These are phyloP conservation scores for Erebia palarica DNA, from an alignment of 2,888 invertebrate species.

Conservation along the genomic window DNA sequence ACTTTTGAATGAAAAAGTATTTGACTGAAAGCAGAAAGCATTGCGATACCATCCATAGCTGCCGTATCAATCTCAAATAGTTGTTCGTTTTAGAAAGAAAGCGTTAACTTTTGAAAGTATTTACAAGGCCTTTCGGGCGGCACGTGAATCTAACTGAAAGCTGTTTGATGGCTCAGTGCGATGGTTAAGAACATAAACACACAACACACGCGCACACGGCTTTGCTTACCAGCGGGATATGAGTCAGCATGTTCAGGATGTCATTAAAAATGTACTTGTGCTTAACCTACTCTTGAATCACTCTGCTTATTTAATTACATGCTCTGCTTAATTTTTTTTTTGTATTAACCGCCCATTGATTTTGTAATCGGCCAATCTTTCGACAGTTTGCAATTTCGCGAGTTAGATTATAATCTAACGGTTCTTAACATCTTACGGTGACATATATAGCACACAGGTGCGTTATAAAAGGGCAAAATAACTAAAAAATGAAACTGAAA, in stretches of 20 bases:
- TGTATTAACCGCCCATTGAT: no score
- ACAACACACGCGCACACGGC: conserved; percentile 70
- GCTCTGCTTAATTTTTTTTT: no score
- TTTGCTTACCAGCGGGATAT: conserved; percentile 69
- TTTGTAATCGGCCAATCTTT: no score
- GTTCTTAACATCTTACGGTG: no score
- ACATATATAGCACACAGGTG: background rate
- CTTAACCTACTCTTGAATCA: no score
- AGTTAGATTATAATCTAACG: no score
- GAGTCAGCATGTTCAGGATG: background rate
- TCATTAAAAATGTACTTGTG: no score
- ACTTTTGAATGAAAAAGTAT: background rate
- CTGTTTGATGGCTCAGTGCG: conserved; percentile 51
- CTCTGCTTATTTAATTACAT: no score
- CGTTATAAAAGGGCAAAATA: background rate
- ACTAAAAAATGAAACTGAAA: background rate
- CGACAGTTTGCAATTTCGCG: no score
- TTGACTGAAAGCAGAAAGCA: background rate
- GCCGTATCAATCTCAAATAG: background rate
- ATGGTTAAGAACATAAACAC: conserved; percentile 74
- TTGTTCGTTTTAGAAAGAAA: conserved; percentile 10
- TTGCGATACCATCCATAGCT: background rate
- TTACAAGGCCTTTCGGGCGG: conserved; percentile 46
- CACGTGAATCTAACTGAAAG: conserved; percentile 49
- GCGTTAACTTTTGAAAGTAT: conserved; percentile 27